These are phyloP conservation scores for Leptinotarsa tumamoca DNA, from an alignment of 2,888 invertebrate genomes.

Conservation along the genomic window DNA sequence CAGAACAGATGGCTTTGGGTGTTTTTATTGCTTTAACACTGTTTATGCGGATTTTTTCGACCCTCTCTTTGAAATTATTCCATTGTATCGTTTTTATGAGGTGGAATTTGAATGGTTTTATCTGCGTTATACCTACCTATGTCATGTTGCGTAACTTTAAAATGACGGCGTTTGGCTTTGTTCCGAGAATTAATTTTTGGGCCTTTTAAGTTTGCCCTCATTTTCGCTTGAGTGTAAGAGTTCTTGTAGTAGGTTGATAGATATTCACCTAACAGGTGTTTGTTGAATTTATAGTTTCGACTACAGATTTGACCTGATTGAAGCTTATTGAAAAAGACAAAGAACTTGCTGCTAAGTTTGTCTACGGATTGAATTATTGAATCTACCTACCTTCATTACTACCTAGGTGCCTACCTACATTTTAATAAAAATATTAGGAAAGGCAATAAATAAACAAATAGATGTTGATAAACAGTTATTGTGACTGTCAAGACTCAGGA, in stretches of 20 bases:
- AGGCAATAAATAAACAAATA: too few species aligned
- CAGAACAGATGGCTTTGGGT: constrained; percentile 42
- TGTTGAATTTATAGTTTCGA: neutral
- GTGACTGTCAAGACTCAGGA: too few species aligned
- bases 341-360: neutral
- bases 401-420: neutral
- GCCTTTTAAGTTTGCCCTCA: constrained; percentile 9
- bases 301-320: constrained; percentile 1
- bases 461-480: too few species aligned
- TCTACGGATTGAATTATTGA: neutral
- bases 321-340: neutral
- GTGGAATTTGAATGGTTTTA: constrained; percentile 14
- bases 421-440: neutral
- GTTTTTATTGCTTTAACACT: constrained; percentile 42
- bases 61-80: constrained; percentile 17
- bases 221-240: neutral
- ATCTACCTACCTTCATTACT: too few species aligned
- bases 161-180: constrained; percentile 15
- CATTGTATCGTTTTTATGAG: constrained; percentile 10
- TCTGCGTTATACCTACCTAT: constrained; percentile 9
- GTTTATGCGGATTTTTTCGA: constrained; percentile 32
- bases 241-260: neutral
- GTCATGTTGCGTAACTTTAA: neutral
- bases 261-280: constrained; percentile 1
- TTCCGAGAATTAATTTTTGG: constrained; percentile 7